phyloP scores from a whole-genome alignment of 2,113 vertebrate species.

The Montifringilla adamsi region DNA sequence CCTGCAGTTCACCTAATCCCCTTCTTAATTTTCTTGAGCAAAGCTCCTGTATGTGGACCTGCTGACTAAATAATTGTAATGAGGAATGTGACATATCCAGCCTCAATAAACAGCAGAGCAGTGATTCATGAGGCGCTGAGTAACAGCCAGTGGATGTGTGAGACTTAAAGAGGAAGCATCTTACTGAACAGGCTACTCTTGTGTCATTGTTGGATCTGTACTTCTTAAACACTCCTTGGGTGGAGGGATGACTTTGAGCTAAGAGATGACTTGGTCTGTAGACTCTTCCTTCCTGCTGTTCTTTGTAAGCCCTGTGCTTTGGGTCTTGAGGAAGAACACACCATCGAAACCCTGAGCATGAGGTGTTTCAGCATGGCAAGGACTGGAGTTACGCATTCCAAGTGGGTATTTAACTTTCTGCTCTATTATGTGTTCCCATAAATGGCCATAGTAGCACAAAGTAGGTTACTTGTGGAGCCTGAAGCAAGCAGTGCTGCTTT shows the following conservation, averaged over 20 bases:
- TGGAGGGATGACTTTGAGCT: not conserved
- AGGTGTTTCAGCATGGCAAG: not conserved
- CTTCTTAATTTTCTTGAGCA: not conserved
- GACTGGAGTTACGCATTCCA: not conserved
- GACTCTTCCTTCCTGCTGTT: not conserved
- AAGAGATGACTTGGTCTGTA: not conserved
- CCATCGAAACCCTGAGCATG: not conserved
- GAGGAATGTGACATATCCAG: not conserved
- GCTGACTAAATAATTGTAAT: not conserved
- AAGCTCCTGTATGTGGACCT: not conserved
- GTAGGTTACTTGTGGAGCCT: not conserved
- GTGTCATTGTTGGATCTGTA: not conserved
- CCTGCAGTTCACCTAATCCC: not conserved
- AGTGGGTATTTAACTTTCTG: not conserved
- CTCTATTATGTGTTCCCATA: not conserved
- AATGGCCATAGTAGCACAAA: not conserved
- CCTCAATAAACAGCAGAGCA: not conserved
- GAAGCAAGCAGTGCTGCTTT: not conserved
- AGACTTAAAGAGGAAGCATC: not conserved
- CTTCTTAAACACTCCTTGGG: not conserved
- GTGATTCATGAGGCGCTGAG: conserved; percentile 30
- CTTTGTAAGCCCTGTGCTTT: not conserved
- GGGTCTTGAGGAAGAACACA: not conserved
- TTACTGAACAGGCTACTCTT: not conserved
- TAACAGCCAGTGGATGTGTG: not conserved